A percentile compares a stretch with the other conserved stretches of the same genome.
phyloP scores from a whole-genome alignment of 2,888 invertebrate species.

The Cheilosia impressa region DNA sequence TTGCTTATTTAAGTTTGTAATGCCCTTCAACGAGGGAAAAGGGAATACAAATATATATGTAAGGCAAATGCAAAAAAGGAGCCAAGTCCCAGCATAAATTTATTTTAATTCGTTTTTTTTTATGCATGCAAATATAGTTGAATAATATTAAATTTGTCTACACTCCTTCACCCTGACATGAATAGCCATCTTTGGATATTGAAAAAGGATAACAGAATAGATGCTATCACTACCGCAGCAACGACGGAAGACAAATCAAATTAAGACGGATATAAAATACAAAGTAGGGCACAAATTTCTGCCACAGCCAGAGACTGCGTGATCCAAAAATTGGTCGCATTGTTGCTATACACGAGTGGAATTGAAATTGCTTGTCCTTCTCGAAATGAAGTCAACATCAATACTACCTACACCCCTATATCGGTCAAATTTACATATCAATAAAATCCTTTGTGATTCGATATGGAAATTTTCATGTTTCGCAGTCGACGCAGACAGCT shows the following conservation, averaged over 20 bases:
- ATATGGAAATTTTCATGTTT: neutral
- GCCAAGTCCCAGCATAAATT: neutral
- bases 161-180: neutral
- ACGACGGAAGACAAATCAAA: constrained; percentile 4
- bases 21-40: too few relatives aligned
- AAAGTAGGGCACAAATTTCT: neutral
- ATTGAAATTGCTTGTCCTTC: too few relatives aligned
- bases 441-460: constrained; percentile 38
- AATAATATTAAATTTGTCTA: neutral
- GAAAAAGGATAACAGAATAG: neutral
- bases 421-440: constrained; percentile 50
- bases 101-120: neutral
- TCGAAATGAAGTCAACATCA: constrained; percentile 18
- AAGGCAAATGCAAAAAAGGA: too few relatives aligned
- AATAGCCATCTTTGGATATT: constrained; percentile 10
- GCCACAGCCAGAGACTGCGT: too few relatives aligned
- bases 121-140: constrained; percentile 10
- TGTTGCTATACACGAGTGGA: too few relatives aligned
- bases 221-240: neutral
- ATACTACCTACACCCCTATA: constrained; percentile 6
- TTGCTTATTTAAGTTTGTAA: too few relatives aligned
- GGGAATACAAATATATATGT: too few relatives aligned
- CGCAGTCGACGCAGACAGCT: neutral
- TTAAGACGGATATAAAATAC: constrained; percentile 2
- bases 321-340: too few relatives aligned